Evolutionary conservation across 2,113 vertebrate genomes (phyloP).

Genomic region (cat (Felis catus)): F.catus_Fca126_mat1.0 CM031411.1:86788501-86789000

Average conservation of each 20-base stretch:
- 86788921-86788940: background rate
- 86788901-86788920: constrained; percentile 11
- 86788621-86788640: background rate
- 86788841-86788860: constrained; percentile 20
- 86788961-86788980: background rate
- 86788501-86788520: background rate
- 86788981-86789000: background rate
- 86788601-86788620: background rate
- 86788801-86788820: background rate
- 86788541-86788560: background rate
- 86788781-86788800: background rate
- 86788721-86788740: background rate
- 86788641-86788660: background rate
- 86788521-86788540: background rate
- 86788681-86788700: background rate
- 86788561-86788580: background rate
- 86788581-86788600: background rate
- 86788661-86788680: background rate
- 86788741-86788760: background rate
- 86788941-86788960: background rate
- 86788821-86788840: background rate
- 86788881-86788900: background rate
- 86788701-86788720: background rate
- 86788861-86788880: constrained; percentile 17
- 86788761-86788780: background rate